A percentile compares a stretch with the other conserved stretches of the same genome.
Evolutionary conservation across 2,888 invertebrate species (phyloP).

Genomic region (Drosophila parthenogenetica): DNA sequence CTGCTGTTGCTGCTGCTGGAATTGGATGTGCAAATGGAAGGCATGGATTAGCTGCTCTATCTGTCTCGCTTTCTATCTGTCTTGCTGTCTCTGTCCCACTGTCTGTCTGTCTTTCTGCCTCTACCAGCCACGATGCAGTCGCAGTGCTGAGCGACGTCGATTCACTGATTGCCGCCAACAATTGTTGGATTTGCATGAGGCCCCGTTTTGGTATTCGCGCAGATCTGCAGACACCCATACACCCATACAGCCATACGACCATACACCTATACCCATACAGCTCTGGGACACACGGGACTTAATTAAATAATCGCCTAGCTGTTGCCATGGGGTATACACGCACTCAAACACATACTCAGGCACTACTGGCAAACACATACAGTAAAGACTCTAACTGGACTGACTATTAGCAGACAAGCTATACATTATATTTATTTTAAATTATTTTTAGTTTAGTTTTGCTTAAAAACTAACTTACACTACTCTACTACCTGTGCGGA

Average conservation of each 20-base stretch:
- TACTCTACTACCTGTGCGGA: too few species aligned
- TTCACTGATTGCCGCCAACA: conserved; percentile 56
- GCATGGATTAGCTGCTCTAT: conserved; percentile 40
- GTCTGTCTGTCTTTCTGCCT: background rate
- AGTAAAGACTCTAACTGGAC: background rate
- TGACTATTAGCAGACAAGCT: background rate
- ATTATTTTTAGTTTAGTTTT: too few species aligned
- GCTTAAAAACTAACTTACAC: too few species aligned
- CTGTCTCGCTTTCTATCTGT: background rate
- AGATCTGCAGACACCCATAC: conserved; percentile 56
- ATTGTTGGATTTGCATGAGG: conserved; percentile 35
- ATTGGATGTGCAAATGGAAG: conserved; percentile 52
- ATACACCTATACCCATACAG: conserved; percentile 8
- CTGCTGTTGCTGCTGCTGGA: conserved; percentile 64
- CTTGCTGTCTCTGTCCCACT: background rate
- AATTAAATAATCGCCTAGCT: conserved; percentile 69
- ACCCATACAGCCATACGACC: background rate
- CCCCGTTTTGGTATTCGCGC: conserved; percentile 53
- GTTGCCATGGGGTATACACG: conserved; percentile 47
- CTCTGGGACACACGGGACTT: conserved; percentile 31
- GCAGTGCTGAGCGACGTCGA: conserved; percentile 55
- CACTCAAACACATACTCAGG: background rate
- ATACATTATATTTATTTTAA: too few species aligned
- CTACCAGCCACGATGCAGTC: conserved; percentile 34
- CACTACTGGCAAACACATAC: background rate